A percentile compares a stretch with the other conserved stretches of the same genome.
Conservation (phyloP, 1,140 invertebrate genomes). For the Bombus superbus region DNA sequence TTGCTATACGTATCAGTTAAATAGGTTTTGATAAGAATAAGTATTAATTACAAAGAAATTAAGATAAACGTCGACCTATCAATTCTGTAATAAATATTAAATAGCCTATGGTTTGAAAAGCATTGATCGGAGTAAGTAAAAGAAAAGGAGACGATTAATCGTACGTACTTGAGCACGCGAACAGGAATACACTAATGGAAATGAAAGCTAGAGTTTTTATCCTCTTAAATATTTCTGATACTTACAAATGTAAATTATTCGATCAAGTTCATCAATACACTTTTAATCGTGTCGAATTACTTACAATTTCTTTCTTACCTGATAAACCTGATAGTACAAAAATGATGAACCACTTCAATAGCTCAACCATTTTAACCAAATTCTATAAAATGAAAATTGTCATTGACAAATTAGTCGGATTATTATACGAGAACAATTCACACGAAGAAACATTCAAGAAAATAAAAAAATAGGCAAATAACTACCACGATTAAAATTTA, state of each 20-base stretch:
- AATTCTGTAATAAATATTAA: slow-evolving; percentile 6
- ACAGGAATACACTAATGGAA: too few species aligned
- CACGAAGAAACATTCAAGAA: background rate
- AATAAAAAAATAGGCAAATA: background rate
- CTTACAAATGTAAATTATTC: background rate
- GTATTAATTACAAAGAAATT: background rate
- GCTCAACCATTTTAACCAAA: too few species aligned
- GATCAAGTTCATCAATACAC: background rate
- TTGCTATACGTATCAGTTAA: background rate
- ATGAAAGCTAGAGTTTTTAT: background rate
- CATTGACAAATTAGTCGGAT: background rate
- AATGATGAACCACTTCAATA: too few species aligned
- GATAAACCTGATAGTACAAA: background rate
- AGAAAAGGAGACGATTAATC: background rate
- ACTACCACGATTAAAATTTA: background rate
- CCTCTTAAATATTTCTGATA: background rate
- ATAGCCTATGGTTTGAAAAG: background rate
- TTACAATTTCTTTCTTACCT: background rate
- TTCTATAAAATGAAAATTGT: too few species aligned
- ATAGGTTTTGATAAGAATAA: background rate
- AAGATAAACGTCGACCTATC: background rate
- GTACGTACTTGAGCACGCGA: background rate
- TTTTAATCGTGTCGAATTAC: background rate
- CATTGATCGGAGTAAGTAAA: background rate
- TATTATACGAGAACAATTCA: background rate